Evolutionary conservation across 1,140 invertebrate species (phyloP).

Genomic region (Drosophila obscura): DNA sequence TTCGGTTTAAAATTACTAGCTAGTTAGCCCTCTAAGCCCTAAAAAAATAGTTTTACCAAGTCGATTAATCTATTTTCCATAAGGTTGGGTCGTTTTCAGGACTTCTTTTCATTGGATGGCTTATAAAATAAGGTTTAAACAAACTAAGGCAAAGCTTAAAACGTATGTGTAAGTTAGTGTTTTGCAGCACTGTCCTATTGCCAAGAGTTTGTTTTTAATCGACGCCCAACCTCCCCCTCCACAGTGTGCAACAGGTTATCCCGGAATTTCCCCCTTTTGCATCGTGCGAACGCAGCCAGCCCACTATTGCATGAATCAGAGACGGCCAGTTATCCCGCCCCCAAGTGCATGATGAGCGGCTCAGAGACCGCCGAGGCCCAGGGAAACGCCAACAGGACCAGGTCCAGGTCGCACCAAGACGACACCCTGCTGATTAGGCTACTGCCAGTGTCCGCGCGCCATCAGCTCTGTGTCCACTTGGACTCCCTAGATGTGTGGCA

Average conservation of each 20-base stretch:
- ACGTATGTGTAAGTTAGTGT: not conserved
- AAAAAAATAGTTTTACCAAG: no score
- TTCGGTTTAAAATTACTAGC: no score
- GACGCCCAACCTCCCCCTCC: not conserved
- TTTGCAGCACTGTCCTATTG: not conserved
- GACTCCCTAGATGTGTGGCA: slow-evolving; percentile 92
- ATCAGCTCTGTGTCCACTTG: slow-evolving; percentile 89
- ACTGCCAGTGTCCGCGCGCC: slow-evolving; percentile 88
- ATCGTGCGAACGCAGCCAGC: slow-evolving; percentile 10
- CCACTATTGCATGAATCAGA: slow-evolving; percentile 38
- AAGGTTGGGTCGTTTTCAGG: no score
- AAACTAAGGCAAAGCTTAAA: no score
- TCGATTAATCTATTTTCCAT: no score
- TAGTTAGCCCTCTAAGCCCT: no score
- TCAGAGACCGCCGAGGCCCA: slow-evolving; percentile 26
- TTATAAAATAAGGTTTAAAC: no score
- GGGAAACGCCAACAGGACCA: slow-evolving; percentile 20
- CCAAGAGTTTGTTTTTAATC: slow-evolving; percentile 1
- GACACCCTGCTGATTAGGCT: slow-evolving; percentile 45
- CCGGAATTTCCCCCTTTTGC: slow-evolving; percentile 3
- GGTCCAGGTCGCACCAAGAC: slow-evolving; percentile 38
- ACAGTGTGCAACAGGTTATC: slow-evolving; percentile 32
- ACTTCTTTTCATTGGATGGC: no score
- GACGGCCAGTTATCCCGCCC: not conserved
- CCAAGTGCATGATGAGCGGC: slow-evolving; percentile 33